Evolutionary conservation across 2,888 invertebrate species (phyloP), one percentile per base, ranked within the genome.

Genomic region (Tenthredo notha): DNA sequence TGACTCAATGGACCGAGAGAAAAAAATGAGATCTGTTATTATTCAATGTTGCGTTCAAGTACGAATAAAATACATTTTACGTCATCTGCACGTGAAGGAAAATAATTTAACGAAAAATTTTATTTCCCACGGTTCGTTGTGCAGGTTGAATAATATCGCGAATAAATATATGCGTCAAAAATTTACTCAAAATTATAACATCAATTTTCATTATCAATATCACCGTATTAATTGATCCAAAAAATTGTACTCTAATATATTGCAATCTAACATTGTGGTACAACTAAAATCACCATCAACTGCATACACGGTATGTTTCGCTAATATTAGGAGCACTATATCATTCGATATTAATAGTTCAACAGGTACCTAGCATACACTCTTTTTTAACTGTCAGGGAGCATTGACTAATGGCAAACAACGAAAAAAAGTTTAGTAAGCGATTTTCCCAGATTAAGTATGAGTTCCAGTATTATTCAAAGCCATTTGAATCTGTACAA

Each of bases 21-120:
- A 25, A 74, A 74, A 47, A 74, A 74, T 74, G 74, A 40, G 40
- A 70, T 33, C 37, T 40, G n/a, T 70, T 40, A 70, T 37, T 70
- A 70, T 70, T 70, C 33, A 70, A 37, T 40, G 70, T 70, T 70
- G 70, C 70, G 70, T 70, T 70, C 15, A 15, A 70, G 37, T 40
- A 70, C 70, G 37, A 70, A 70, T 70, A 37, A 70, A 33, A 61
- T 61, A 25, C 21, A 61, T 25, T 61, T 25, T 61, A 61, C 61
- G 25, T 61, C 61, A 25, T 70, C 70, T 33, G 37, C 70, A 70
- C 33, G 37, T 7, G 70, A 70, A 37, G 33, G 15, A n/a, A 33
- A 70, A 70, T 37, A 37, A 70, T 29, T 70, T 33, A 33, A 61
- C 21, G 25, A 3, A 9, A 61, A n/a, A n/a, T 50, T 54, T n/a